A percentile compares a stretch with the other conserved stretches of the same genome.
These are phyloP conservation scores for Pseudolaguvia tuberculata DNA, from an alignment of 2,113 vertebrate species.

Conservation along the genomic window DNA sequence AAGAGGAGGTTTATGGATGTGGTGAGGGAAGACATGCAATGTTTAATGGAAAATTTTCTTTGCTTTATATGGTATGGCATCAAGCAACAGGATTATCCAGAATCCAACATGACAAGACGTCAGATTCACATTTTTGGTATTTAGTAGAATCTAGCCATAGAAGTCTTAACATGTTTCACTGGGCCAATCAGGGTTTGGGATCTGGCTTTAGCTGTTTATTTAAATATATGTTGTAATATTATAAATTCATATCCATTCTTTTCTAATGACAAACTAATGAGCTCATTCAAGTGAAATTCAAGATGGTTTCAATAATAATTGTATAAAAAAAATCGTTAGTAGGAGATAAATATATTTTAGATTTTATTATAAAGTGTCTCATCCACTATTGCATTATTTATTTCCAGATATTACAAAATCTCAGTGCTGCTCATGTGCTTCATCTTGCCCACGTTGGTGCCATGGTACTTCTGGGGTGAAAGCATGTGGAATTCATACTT, in stretches of 20 bases:
- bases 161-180: background rate
- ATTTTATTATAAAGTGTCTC: background rate
- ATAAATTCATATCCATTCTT: too few relatives aligned
- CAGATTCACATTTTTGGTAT: too few relatives aligned
- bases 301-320: background rate
- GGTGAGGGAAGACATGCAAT: too few relatives aligned
- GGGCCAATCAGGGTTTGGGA: background rate
- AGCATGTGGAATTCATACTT: constrained; percentile 77
- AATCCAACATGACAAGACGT: too few relatives aligned
- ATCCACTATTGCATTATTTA: background rate
- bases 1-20: too few relatives aligned
- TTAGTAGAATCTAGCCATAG: background rate
- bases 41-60: too few relatives aligned
- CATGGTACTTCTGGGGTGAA: constrained; percentile 76
- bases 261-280: background rate
- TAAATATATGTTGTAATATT: background rate
- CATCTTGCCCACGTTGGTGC: constrained; percentile 72
- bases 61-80: too few relatives aligned
- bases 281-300: background rate
- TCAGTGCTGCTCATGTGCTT: constrained; percentile 81
- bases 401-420: constrained; percentile 76
- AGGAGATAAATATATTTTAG: background rate
- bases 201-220: background rate
- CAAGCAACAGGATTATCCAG: too few relatives aligned
- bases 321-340: background rate